Base-by-base conservation (phyloP, 1,140 invertebrate species). In the Brachionus koreanus region DNA sequence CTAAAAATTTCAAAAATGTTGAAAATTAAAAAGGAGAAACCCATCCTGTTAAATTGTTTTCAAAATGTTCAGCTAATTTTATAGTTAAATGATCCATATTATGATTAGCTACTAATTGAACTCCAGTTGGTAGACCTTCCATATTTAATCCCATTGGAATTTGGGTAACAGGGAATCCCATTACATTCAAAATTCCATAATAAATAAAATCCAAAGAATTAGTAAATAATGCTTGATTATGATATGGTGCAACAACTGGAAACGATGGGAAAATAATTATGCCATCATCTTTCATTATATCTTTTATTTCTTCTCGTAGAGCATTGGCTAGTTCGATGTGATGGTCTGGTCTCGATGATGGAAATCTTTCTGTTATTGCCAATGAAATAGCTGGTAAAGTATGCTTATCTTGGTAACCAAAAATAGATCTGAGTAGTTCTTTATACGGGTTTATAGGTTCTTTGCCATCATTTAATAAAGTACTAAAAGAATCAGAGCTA, bases 121-220 rank as follows among this genome's bases (percentile, higher is more conserved):
- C 90, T 42, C 95, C 95, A 84, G 98, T 90, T 0, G 96, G 96
- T 82, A 97, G 87, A 3, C 95, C 94, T 84, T 94, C 91, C 75
- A 90, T 91, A 84, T 92, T 92, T 23, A 98, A 87, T 12, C 96
- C 96, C 86, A 98, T 88, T 91, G 95, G 89, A 83, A 94, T 92
- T 90, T 96, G 94, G 0, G 93, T 95, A 0, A 91, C 92, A 6
- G 96, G 95, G 13, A 96, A 88, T 35, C 92, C 91, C 0, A 97
- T 87, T 6, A 92, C 92, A 89, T 97, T 98, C 86, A 97, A 95
- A 46, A 98, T 89, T 33, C 91, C 92, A 87, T 94, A 95, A 87
- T 97, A 95, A 6, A 91, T 90, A 88, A 96, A 96, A 88, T 97
- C 96, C 85, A 91, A 93, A 1, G 94, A 92, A 52, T 82, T 82